These are phyloP conservation scores for Sphyrna mokarran DNA, from an alignment of 2,113 vertebrate genomes.

Conservation along the genomic window DNA sequence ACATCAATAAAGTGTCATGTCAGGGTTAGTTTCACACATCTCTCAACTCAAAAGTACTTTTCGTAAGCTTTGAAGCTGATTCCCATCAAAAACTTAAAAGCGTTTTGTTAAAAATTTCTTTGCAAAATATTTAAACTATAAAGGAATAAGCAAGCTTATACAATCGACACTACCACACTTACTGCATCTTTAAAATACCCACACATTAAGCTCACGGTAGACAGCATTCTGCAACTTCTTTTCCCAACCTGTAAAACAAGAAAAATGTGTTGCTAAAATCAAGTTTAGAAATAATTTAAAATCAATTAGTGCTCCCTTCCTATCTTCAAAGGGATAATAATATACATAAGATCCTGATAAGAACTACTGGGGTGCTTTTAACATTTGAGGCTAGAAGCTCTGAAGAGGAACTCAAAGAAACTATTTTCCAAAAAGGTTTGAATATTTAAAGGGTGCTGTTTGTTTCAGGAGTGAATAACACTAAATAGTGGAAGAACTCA, in stretches of 20 bases:
- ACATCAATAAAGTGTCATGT: not conserved
- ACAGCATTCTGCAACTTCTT: constrained; percentile 96
- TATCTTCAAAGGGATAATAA: not conserved
- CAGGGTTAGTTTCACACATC: not conserved
- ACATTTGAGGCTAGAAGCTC: too few relatives aligned
- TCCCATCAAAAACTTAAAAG: not conserved
- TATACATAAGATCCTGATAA: not conserved
- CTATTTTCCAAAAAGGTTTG: not conserved
- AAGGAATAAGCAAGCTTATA: not conserved
- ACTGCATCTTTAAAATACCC: constrained; percentile 51
- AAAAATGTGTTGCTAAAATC: not conserved
- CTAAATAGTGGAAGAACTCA: not conserved
- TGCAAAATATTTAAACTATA: not conserved
- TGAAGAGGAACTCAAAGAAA: not conserved
- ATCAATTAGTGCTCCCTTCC: not conserved
- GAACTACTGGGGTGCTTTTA: not conserved
- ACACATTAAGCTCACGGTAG: constrained; percentile 86
- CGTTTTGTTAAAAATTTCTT: constrained; percentile 8
- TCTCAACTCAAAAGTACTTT: not conserved
- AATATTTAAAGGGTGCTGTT: not conserved
- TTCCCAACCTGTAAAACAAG: constrained; percentile 76
- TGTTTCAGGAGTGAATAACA: not conserved
- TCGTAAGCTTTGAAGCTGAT: not conserved
- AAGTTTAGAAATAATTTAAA: not conserved
- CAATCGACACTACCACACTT: too few relatives aligned